Conservation (phyloP, 2,888 invertebrate genomes). For the Clistopyga incitator region DNA sequence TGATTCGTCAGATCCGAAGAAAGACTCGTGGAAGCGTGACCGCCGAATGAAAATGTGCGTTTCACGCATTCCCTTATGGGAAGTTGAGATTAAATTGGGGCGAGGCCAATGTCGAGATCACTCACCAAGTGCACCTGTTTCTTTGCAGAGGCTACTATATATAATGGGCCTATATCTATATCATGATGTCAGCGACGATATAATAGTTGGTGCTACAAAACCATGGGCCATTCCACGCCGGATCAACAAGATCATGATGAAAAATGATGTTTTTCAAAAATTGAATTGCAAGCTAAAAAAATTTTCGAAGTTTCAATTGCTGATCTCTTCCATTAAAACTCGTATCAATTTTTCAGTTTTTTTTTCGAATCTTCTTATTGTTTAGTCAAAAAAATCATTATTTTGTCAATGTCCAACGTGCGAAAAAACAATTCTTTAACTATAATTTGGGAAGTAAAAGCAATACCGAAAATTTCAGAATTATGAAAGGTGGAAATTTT, state of each 20-base stretch:
- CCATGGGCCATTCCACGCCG: background rate
- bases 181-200: slow-evolving; percentile 26
- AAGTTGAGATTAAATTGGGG: slow-evolving; percentile 22
- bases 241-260: background rate
- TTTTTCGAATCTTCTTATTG: too few relatives aligned
- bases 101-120: slow-evolving; percentile 34
- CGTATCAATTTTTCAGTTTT: too few relatives aligned
- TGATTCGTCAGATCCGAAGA: background rate
- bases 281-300: background rate
- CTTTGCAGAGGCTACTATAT: slow-evolving; percentile 18
- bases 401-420: too few relatives aligned
- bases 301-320: background rate
- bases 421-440: too few relatives aligned
- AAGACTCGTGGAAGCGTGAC: background rate
- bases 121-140: slow-evolving; percentile 14
- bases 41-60: background rate
- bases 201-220: background rate
- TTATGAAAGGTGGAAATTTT: background rate
- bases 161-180: background rate
- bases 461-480: background rate
- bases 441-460: background rate
- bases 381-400: too few relatives aligned
- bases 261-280: too few relatives aligned
- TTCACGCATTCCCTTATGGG: background rate
- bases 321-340: too few relatives aligned